phyloP scores from a whole-genome alignment of 2,113 vertebrate species.

The Anser brachyrhynchus region DNA sequence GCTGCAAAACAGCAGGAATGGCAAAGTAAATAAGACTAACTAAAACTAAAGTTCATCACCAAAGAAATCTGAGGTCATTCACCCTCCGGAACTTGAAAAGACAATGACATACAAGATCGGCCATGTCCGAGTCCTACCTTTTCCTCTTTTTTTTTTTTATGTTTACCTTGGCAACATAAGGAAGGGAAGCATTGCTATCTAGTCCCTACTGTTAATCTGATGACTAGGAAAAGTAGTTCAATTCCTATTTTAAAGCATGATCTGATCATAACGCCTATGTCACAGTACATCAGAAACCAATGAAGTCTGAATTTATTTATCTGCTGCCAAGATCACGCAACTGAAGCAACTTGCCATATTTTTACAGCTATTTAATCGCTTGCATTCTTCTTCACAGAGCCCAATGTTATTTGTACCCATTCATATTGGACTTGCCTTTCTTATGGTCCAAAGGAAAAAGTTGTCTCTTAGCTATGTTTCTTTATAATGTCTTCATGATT shows the following conservation, averaged over 20 bases:
- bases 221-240: background rate
- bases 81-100: constrained; percentile 61
- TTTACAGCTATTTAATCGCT: constrained; percentile 21
- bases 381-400: background rate
- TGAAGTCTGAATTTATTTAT: constrained; percentile 40
- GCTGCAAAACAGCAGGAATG: constrained; percentile 86
- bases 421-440: background rate
- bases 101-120: background rate
- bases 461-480: background rate
- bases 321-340: background rate
- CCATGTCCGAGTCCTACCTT: background rate
- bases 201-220: background rate
- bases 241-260: constrained; percentile 24
- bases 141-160: background rate
- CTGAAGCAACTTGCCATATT: constrained; percentile 27
- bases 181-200: background rate
- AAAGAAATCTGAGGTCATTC: constrained; percentile 68
- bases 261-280: background rate
- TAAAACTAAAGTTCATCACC: constrained; percentile 76
- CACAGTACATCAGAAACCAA: constrained; percentile 37
- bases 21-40: constrained; percentile 76
- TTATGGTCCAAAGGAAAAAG: background rate
- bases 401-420: background rate
- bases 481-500: background rate
- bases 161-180: background rate